Evolutionary conservation across 2,888 invertebrate species (phyloP).

Genomic region (Ernsta delagoae): DNA sequence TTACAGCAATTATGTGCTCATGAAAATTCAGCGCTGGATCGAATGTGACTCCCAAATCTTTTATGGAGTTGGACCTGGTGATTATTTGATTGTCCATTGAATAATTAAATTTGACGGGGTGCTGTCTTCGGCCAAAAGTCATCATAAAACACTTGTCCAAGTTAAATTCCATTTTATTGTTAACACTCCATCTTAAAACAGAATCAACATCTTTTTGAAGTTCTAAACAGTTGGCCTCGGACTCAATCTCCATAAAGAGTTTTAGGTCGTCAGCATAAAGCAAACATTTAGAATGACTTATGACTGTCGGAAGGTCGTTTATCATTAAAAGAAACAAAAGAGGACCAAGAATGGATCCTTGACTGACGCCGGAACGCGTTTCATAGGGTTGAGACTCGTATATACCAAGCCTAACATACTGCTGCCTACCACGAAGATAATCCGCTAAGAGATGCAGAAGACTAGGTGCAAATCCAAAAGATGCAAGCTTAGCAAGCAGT

Average conservation of each 20-base stretch:
- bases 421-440: background rate
- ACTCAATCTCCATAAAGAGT: background rate
- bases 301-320: too few relatives aligned
- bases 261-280: background rate
- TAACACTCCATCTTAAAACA: background rate
- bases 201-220: background rate
- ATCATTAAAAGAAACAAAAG: too few relatives aligned
- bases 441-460: background rate
- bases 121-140: background rate
- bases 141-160: background rate
- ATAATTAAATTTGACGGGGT: background rate
- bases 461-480: background rate
- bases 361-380: too few relatives aligned
- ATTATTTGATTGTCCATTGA: background rate
- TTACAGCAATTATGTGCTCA: background rate
- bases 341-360: too few relatives aligned
- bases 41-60: background rate
- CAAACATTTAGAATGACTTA: background rate
- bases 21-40: background rate
- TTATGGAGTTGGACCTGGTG: background rate
- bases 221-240: background rate
- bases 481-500: background rate
- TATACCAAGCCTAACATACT: background rate
- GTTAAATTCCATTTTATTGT: background rate
- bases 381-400: too few relatives aligned